Conservation (phyloP, 2,888 invertebrate genomes). For the Drosophila sordidapex region DNA sequence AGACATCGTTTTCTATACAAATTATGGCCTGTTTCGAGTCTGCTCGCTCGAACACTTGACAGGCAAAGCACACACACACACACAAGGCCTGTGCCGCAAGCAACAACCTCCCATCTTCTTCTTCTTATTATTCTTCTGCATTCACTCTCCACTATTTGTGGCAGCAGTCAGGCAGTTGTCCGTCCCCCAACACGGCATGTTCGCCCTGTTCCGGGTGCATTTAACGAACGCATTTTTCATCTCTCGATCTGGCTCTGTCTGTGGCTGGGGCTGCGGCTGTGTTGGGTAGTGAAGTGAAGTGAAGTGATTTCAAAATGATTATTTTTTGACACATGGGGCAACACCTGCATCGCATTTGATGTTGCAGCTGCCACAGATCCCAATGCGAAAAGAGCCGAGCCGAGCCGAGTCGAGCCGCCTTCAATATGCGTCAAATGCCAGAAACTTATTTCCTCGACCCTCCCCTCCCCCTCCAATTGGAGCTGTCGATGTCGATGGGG, state of each 20-base stretch:
- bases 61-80: conserved; percentile 11
- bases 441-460: background rate
- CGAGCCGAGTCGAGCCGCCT: conserved; percentile 38
- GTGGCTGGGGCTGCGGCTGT: conserved; percentile 33
- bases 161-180: conserved; percentile 1
- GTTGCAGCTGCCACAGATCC: conserved; percentile 69
- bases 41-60: conserved; percentile 39
- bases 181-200: conserved; percentile 22
- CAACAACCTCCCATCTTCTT: background rate
- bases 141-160: background rate
- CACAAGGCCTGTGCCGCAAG: conserved; percentile 7
- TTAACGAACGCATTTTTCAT: conserved; percentile 74
- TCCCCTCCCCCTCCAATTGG: background rate
- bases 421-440: conserved; percentile 52
- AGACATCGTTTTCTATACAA: conserved; percentile 55
- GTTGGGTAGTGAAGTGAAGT: conserved; percentile 1
- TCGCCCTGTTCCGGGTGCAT: conserved; percentile 48
- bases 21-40: conserved; percentile 46
- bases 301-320: conserved; percentile 78
- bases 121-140: too few species aligned
- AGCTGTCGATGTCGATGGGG: conserved; percentile 36
- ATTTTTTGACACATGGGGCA: conserved; percentile 78
- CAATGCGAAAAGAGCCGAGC: conserved; percentile 35
- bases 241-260: background rate
- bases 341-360: conserved; percentile 74